These are phyloP conservation scores for Nicator chloris DNA, from an alignment of 2,113 vertebrate genomes.

Conservation along the genomic window DNA sequence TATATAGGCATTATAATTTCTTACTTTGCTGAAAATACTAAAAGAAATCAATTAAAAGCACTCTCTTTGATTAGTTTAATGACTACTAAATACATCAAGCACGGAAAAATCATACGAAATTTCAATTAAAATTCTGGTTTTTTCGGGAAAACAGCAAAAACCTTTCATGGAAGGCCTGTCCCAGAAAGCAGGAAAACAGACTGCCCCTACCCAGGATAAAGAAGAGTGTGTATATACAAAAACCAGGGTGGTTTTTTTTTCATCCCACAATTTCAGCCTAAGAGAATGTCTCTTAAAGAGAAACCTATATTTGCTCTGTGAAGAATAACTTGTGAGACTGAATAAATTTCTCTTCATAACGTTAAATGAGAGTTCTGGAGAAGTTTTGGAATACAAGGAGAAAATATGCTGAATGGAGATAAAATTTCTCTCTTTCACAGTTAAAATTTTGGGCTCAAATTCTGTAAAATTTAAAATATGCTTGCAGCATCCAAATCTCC, in stretches of 20 bases:
- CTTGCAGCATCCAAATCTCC: not conserved
- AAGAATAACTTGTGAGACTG: not conserved
- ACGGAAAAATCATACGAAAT: not conserved
- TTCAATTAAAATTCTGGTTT: not conserved
- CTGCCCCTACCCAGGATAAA: not conserved
- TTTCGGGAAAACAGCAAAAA: not conserved
- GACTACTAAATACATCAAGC: not conserved
- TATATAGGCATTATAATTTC: not conserved
- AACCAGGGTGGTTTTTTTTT: not conserved
- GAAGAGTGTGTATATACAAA: not conserved
- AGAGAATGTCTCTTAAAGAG: not conserved
- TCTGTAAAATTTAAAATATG: not conserved
- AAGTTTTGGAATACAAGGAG: not conserved
- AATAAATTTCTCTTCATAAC: not conserved
- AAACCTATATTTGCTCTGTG: not conserved
- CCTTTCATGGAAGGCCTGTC: not conserved
- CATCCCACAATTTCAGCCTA: not conserved
- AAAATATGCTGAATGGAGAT: not conserved
- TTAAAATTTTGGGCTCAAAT: not conserved
- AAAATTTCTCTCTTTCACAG: not conserved
- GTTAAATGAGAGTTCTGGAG: not conserved
- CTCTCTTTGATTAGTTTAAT: not conserved
- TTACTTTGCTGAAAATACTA: not conserved
- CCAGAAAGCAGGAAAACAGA: not conserved
- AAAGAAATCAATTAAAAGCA: not conserved